Conservation (phyloP, 2,888 invertebrate species). For the Pachliopta kotzebuea region DNA sequence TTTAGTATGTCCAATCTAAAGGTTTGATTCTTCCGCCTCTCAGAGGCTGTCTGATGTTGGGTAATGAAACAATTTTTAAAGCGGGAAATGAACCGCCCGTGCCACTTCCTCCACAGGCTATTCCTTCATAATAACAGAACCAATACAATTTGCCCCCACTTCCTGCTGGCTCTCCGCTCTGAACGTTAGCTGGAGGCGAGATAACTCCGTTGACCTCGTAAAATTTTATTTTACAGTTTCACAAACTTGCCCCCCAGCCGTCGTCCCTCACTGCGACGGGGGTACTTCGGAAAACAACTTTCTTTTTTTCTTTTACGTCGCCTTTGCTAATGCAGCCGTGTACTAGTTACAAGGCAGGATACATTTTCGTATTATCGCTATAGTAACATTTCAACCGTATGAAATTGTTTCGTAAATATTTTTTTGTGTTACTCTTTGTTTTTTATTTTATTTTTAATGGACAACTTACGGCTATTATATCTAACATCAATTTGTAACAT, state of each 20-base stretch:
- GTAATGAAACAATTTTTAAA: not conserved
- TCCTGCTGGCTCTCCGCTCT: conserved; percentile 16
- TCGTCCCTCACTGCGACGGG: not conserved
- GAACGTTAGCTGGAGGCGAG: conserved; percentile 20
- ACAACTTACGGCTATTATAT: too few species aligned
- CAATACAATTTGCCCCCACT: conserved; percentile 24
- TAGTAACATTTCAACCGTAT: too few species aligned
- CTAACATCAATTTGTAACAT: too few species aligned
- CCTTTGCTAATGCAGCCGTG: not conserved
- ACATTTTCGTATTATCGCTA: too few species aligned
- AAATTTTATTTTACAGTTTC: conserved; percentile 26
- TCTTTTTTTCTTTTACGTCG: not conserved
- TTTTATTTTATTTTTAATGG: too few species aligned
- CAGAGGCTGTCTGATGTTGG: not conserved
- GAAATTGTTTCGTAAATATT: too few species aligned
- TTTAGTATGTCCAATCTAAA: too few species aligned
- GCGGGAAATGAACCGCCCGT: not conserved
- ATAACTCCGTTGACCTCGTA: conserved; percentile 21
- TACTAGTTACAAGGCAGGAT: too few species aligned
- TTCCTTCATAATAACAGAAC: conserved; percentile 21
- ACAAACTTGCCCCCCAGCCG: conserved; percentile 16
- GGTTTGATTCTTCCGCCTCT: too few species aligned
- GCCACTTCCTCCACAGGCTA: conserved; percentile 15
- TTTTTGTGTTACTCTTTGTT: too few species aligned
- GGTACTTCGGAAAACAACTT: not conserved